Conservation (phyloP, 2,113 vertebrate genomes). For the Petromus typicus region DNA sequence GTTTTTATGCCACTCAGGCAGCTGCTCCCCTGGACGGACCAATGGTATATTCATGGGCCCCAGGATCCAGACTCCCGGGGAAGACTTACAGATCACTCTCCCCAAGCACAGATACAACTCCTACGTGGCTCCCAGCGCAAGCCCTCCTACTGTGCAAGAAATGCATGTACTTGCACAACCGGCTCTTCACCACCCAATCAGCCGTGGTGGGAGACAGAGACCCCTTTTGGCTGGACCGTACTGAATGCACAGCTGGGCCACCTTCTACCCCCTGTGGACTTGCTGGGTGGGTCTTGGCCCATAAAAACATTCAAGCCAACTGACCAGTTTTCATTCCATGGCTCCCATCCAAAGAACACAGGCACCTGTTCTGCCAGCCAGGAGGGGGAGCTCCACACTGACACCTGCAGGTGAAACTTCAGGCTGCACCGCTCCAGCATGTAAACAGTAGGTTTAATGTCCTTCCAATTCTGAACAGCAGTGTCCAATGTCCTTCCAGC, state of each 20-base stretch:
- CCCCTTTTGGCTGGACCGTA: not conserved
- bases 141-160: not conserved
- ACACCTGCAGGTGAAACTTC: constrained; percentile 42
- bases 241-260: not conserved
- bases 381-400: constrained; percentile 16
- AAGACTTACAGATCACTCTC: not conserved
- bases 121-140: not conserved
- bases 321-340: not conserved
- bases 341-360: not conserved
- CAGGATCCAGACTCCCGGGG: not conserved
- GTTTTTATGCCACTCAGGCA: not conserved
- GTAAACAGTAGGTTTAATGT: not conserved
- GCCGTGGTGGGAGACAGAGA: not conserved
- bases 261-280: not conserved
- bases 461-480: accelerated
- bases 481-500: not conserved
- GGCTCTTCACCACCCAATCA: not conserved
- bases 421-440: not conserved
- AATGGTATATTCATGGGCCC: not conserved
- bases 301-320: not conserved
- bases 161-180: not conserved
- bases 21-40: not conserved
- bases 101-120: not conserved
- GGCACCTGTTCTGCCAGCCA: not conserved
- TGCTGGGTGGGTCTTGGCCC: not conserved